These are phyloP conservation scores for Amphiprion ocellaris DNA, from an alignment of 2,113 vertebrate genomes.

Conservation along the genomic window DNA sequence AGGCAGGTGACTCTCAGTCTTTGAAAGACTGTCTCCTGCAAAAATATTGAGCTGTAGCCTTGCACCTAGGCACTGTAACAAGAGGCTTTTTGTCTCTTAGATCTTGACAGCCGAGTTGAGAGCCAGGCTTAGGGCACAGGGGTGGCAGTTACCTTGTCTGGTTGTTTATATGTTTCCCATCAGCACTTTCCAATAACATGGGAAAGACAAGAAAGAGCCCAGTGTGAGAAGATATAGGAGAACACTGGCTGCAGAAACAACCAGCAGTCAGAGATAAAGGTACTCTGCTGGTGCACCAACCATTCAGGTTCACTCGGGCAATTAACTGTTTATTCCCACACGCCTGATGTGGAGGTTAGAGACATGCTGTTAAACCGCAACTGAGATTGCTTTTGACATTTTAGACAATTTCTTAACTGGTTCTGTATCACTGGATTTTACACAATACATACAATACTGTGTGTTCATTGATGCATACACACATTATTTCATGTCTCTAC, in stretches of 20 bases:
- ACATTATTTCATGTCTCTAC: not conserved
- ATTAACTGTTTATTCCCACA: conserved; percentile 52
- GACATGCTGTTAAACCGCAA: not conserved
- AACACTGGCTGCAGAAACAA: conserved; percentile 36
- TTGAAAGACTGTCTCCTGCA: conserved; percentile 57
- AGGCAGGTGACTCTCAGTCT: conserved; percentile 57
- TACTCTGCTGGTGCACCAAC: conserved; percentile 26
- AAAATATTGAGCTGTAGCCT: conserved; percentile 68
- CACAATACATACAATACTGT: not conserved
- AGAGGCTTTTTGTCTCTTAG: conserved; percentile 72
- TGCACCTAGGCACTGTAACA: conserved; percentile 55
- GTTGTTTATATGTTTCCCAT: conserved; percentile 70
- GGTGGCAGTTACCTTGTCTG: conserved; percentile 63
- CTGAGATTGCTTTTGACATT: conserved; percentile 15
- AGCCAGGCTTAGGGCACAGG: conserved; percentile 58
- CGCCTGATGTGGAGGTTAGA: conserved; percentile 10
- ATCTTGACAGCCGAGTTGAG: conserved; percentile 72
- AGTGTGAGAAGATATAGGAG: conserved; percentile 49
- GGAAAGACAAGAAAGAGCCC: conserved; percentile 54
- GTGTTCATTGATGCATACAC: not conserved
- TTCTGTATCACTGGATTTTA: conserved; percentile 9
- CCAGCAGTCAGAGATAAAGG: conserved; percentile 47
- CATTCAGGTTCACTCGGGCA: conserved; percentile 29
- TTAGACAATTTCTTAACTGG: conserved; percentile 8
- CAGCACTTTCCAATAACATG: conserved; percentile 59